Percentiles rank a stretch among this genome's conserved stretches.
Conservation (phyloP, 1,140 invertebrate genomes). For the Trigoniulus corallinus region DNA sequence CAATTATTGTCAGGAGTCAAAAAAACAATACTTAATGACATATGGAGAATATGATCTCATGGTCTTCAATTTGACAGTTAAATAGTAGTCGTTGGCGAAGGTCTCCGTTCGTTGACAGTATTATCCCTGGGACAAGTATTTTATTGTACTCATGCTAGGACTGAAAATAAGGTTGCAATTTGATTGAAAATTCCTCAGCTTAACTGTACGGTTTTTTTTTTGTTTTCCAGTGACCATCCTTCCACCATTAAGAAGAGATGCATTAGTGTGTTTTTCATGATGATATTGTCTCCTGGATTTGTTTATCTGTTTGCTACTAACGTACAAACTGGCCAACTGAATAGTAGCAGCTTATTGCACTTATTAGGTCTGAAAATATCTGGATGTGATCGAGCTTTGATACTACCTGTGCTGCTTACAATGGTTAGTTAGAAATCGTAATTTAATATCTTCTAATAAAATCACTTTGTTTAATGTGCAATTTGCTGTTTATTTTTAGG, state of each 20-base stretch:
- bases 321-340: constrained; percentile 28
- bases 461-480: neutral
- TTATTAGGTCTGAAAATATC: constrained; percentile 54
- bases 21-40: too few relatives aligned
- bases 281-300: constrained; percentile 56
- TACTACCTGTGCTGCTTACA: constrained; percentile 62
- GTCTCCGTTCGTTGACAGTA: too few relatives aligned
- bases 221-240: constrained; percentile 58
- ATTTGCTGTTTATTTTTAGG: neutral
- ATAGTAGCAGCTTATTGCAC: constrained; percentile 37
- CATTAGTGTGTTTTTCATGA: constrained; percentile 63
- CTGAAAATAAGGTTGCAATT: too few relatives aligned
- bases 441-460: neutral
- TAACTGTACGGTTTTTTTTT: too few relatives aligned
- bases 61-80: too few relatives aligned
- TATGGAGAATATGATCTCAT: too few relatives aligned
- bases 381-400: constrained; percentile 51
- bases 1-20: too few relatives aligned
- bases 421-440: constrained; percentile 24
- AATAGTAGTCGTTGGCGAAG: too few relatives aligned
- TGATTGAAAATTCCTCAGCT: too few relatives aligned
- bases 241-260: constrained; percentile 75
- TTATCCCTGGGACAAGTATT: too few relatives aligned
- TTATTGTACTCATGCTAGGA: too few relatives aligned
- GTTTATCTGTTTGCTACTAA: constrained; percentile 32